Evolutionary conservation across 2,113 vertebrate genomes (phyloP).

Genomic region (Scophthalmus maximus): DNA sequence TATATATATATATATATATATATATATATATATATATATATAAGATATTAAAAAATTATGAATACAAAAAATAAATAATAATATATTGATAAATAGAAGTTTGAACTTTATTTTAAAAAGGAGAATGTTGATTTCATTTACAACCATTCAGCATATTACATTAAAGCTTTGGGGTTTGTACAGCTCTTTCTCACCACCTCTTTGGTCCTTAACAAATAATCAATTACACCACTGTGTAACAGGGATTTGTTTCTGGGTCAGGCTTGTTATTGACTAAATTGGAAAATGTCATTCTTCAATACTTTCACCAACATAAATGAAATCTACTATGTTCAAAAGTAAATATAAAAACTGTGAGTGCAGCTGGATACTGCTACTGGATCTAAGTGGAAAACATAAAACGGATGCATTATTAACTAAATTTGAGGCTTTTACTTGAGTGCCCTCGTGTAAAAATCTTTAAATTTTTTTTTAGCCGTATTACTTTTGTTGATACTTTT

Average conservation of each 20-base stretch:
- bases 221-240: too few relatives aligned
- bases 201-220: too few relatives aligned
- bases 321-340: not conserved
- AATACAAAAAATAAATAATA: not conserved
- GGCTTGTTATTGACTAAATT: not conserved
- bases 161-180: too few relatives aligned
- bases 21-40: too few relatives aligned
- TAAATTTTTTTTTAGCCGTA: slow-evolving; percentile 2
- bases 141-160: too few relatives aligned
- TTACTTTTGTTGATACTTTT: slow-evolving; percentile 5
- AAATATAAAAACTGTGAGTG: not conserved
- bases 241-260: too few relatives aligned
- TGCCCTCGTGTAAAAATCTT: not conserved
- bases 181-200: too few relatives aligned
- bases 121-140: too few relatives aligned
- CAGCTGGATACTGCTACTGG: not conserved
- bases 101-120: too few relatives aligned
- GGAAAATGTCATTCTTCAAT: not conserved
- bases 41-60: not conserved
- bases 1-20: too few relatives aligned
- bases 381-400: not conserved
- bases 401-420: not conserved
- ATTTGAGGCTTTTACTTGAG: not conserved
- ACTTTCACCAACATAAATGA: not conserved
- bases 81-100: too few relatives aligned